Base-by-base conservation (phyloP, 2,797 vertebrate species). In the Acanthiza pusilla region DNA sequence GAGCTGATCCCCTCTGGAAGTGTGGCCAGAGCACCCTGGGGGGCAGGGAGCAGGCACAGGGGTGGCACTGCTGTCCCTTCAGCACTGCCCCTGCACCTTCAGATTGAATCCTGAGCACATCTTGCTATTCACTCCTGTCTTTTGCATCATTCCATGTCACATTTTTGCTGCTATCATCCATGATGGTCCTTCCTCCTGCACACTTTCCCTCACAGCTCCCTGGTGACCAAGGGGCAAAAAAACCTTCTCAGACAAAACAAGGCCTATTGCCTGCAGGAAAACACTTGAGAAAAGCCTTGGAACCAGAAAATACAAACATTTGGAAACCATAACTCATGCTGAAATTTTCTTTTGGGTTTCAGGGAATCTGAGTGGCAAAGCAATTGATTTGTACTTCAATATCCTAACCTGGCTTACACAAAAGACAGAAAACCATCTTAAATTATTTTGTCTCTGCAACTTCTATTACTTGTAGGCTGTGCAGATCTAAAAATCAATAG, bases 401-500 rank as follows among this genome's bases (percentile, higher is more conserved):
- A 88, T 76, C 71, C 82, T 61, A 91, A 88, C 78, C 78, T 32
- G 57, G 32, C 70, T 91, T 80, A 85, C 11, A 93, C 40, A 94
- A 92, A 71, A 84, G 85, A 83, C n/a, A 93, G 58, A 58, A 94
- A 92, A 78, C 29, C 76, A 71, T 54, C 78, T 81, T 42, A 93
- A 94, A 91, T 88, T 94, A 92, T 91, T 94, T 92, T 79, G 43
- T 60, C 70, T 90, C 62, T 90, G 53, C 27, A 66, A 86, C 34
- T 93, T 86, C 63, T 71, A 89, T 79, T 92, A 79, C 76, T 92
- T 66, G 55, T 67, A 89, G 81, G 53, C 82, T 85, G 51, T 74
- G 77, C 11, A 40, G 43, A 91, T 88, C 79, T 84, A 51, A 97
- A 97, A 96, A 97, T 94, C 93, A 63, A 93, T 95, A 92, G 27